Percentiles rank a stretch among this genome's conserved stretches.
These are phyloP conservation scores for Hycleus phaleratus DNA, from an alignment of 1,140 invertebrate genomes.

Conservation along the genomic window DNA sequence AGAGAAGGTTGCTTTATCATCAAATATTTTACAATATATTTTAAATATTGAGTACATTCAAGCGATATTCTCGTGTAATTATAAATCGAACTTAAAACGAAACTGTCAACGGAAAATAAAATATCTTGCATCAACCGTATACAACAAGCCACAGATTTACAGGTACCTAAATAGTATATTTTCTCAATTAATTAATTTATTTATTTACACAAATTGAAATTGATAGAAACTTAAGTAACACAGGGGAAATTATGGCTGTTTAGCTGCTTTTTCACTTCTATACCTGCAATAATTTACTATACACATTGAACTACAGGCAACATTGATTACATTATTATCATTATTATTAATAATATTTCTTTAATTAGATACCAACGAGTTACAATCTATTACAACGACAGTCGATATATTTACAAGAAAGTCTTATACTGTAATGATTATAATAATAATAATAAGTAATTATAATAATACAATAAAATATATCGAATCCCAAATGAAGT, in stretches of 20 bases:
- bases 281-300: slow-evolving; percentile 41
- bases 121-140: slow-evolving; percentile 31
- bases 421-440: slow-evolving; percentile 19
- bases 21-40: slow-evolving; percentile 33
- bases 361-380: slow-evolving; percentile 35
- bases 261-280: slow-evolving; percentile 16
- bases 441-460: slow-evolving; percentile 6
- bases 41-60: slow-evolving; percentile 30
- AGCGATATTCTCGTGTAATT: slow-evolving; percentile 20
- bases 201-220: slow-evolving; percentile 18
- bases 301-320: slow-evolving; percentile 41
- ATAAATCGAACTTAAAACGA: slow-evolving; percentile 15
- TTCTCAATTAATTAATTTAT: neutral
- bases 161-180: slow-evolving; percentile 35
- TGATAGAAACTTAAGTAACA: slow-evolving; percentile 20
- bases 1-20: slow-evolving; percentile 37
- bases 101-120: slow-evolving; percentile 17
- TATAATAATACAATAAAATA: slow-evolving; percentile 17
- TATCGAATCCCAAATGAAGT: neutral
- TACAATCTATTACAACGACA: slow-evolving; percentile 38
- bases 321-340: slow-evolving; percentile 36
- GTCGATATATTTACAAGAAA: slow-evolving; percentile 35
- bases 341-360: neutral
- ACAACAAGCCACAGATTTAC: slow-evolving; percentile 39
- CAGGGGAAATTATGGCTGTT: slow-evolving; percentile 30